Base-by-base conservation (phyloP, 2,113 vertebrate genomes). In the Ptyas mucosa region DNA sequence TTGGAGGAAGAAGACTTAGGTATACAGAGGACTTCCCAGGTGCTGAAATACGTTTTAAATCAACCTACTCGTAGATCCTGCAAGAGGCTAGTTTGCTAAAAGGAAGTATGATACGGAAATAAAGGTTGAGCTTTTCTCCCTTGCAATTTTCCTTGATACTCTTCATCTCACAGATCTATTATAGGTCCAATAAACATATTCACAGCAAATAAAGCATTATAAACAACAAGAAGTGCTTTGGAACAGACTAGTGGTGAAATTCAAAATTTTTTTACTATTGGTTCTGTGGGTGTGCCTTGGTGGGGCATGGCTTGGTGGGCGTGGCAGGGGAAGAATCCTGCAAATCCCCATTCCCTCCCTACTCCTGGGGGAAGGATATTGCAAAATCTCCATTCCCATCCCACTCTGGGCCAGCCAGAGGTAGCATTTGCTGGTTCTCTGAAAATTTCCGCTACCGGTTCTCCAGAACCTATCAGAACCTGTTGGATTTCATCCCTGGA, bases 181-280 rank as follows among this genome's bases (percentile, higher is more conserved):
- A 89, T 92, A 93, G 94, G 8, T 57, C 94, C 95, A 97, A 95
- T 97, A 95, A 97, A 96, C 92, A 94, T 92, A 93, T 91, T 93
- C 94, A 92, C 95, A 93, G 95, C 93, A 96, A 96, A 96, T 96
- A 96, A 93, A 94, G 91, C 95, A 58, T 46, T 7, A 23, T 12
- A 95, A 96, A 94, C 94, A 95, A 95, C 94, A 43, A 43, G 43
- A 96, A 61, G 90, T 61, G 93, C 93, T 95, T 94, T 96, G 94
- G 94, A 43, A 43, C 43, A 43, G 43, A 43, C 43, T 43, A 43
- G 43, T 43, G 43, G 43, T 43, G 43, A 43, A 43, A 43, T 43
- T 43, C n/a, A 43, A 43, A 3, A 3, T 43, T 43, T 43, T 43
- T 43, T 43, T 43, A 43, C 43, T 43, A 43, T 43, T 43, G 43